A percentile compares a stretch with the other conserved stretches of the same genome.
Conservation (phyloP, 2,797 vertebrate species). For the Phoebastria nigripes region DNA sequence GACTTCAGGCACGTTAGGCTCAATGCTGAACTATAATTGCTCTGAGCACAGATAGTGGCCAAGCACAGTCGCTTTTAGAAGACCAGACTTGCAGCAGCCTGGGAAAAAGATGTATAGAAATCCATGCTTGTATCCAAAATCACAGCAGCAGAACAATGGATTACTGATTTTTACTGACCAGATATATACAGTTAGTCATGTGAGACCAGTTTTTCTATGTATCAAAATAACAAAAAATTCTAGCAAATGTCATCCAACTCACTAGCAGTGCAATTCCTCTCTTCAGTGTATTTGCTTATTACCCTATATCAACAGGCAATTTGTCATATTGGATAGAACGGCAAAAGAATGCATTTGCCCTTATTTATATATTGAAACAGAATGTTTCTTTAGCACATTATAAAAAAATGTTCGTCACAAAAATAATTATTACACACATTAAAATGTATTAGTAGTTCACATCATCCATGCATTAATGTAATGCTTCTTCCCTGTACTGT, state of each 20-base stretch:
- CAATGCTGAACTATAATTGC: not conserved
- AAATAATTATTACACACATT: not conserved
- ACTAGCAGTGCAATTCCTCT: not conserved
- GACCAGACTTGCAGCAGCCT: not conserved
- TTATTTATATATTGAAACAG: not conserved
- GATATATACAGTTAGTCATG: not conserved
- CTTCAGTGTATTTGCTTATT: not conserved
- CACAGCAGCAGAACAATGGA: not conserved
- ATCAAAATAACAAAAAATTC: not conserved
- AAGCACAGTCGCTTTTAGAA: not conserved
- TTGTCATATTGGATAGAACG: not conserved
- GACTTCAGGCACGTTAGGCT: not conserved
- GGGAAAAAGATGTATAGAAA: not conserved
- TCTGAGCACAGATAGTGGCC: not conserved
- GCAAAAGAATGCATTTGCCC: not conserved
- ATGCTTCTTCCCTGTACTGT: not conserved
- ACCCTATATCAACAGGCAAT: not conserved
- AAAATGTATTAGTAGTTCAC: not conserved
- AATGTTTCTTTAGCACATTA: not conserved
- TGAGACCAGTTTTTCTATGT: not conserved
- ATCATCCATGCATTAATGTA: not conserved
- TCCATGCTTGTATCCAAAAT: not conserved
- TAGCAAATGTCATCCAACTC: not conserved
- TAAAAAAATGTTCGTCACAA: not conserved
- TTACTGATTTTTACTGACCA: not conserved